These are phyloP conservation scores for Petrosia ficiformis DNA, from an alignment of 37 sponge, comb jelly and placozoan genomes.

Conservation along the genomic window DNA sequence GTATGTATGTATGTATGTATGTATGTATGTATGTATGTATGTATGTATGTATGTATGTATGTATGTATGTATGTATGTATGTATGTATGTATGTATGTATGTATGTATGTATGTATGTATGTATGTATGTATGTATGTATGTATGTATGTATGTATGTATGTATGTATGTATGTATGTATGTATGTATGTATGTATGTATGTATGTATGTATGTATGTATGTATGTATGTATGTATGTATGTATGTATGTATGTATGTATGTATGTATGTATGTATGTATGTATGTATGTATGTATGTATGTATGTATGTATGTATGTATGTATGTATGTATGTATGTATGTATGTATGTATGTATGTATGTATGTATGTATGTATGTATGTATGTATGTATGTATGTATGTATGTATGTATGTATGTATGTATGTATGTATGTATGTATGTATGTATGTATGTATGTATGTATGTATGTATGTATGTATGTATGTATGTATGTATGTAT, in stretches of 20 bases:
- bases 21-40: not conserved
- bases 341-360: not conserved
- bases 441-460: not conserved
- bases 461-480: not conserved
- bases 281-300: not conserved
- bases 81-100: not conserved
- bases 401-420: not conserved
- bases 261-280: not conserved
- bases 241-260: not conserved
- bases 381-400: not conserved
- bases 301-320: not conserved
- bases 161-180: not conserved
- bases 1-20: not conserved
- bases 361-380: not conserved
- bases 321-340: not conserved
- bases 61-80: not conserved
- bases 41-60: not conserved
- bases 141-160: not conserved
- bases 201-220: not conserved
- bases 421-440: not conserved
- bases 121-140: not conserved
- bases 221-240: not conserved
- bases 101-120: not conserved
- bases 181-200: not conserved
- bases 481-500: not conserved